Conservation (phyloP, 1,140 invertebrate species). For the Ridgeia piscesae region DNA sequence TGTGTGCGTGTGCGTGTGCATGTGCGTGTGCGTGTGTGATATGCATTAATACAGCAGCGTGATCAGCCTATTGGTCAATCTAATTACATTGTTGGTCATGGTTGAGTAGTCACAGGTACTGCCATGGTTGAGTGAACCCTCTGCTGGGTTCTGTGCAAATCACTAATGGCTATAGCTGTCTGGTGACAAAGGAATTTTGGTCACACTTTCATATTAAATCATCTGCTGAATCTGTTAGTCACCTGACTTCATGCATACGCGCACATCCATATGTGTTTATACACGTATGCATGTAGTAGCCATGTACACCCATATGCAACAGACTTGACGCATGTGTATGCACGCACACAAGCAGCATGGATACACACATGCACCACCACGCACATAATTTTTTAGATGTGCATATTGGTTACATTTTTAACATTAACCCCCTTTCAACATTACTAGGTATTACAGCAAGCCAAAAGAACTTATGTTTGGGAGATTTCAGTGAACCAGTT, state of each 20-base stretch:
- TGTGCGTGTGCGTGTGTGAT: not conserved
- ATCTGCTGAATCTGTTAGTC: not conserved
- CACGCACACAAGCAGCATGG: no score
- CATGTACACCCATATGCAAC: no score
- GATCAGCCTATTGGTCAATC: not conserved
- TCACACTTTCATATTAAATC: not conserved
- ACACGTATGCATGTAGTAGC: not conserved
- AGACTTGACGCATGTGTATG: no score
- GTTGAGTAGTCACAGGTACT: not conserved
- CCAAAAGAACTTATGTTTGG: no score
- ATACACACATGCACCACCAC: no score
- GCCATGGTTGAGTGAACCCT: not conserved
- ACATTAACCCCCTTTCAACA: no score
- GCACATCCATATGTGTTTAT: not conserved
- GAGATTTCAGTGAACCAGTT: no score
- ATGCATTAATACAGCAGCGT: not conserved
- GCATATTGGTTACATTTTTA: no score
- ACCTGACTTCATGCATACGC: not conserved
- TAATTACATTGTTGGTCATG: not conserved
- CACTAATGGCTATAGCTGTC: not conserved
- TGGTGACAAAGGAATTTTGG: not conserved
- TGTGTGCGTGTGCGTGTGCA: no score
- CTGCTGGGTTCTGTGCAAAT: not conserved
- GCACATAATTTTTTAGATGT: no score
- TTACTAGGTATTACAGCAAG: no score